Evolutionary conservation across 2,888 invertebrate species (phyloP), one percentile per base, ranked within the genome.

Genomic region (Melinaea marsaeus): DNA sequence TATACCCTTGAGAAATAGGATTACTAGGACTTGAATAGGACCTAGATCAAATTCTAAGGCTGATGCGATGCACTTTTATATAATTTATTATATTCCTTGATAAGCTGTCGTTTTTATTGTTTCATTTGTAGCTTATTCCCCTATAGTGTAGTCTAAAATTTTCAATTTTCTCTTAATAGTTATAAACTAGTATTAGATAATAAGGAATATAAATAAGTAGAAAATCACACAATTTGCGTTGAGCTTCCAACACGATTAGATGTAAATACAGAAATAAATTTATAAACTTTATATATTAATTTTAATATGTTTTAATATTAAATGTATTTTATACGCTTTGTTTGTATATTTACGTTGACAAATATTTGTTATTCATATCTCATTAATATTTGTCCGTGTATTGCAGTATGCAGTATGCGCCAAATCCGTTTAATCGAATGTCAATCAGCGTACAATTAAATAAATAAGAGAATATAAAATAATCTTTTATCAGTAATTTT

Each of bases 231-330:
- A 88, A 90, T 90, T 90, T 89, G 86, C 90, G 90, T 91, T 91
- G 91, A 91, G 91, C 91, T 91, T 91, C 91, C 91, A 91, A 90
- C 90, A 91, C 88, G 89, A 88, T 90, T 91, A 91, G 91, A 85
- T 91, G 91, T 91, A 91, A 80, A 91, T 91, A 91, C 82, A 85
- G 78, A 81, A 76, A 78, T 83, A 81, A 77, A 71, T 68, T 71
- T 63, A 58, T 51, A 54, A 57, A 58, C 60, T 64, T 54, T 63
- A 60, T 57, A 58, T 22, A 60, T 65, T 62, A 62, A 62, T 67
- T 67, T 63, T 48, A 62, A 48, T 37, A 56, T 62, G 46, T 62
- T 57, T 59, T 60, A 58, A 62, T 55, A 64, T 55, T 61, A 55
- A 57, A 65, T 64, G 59, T 61, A 57, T 61, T 58, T 34, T 65